These are phyloP conservation scores for Poecilobothrus nobilitatus DNA, from an alignment of 2,888 invertebrate species.

Conservation along the genomic window DNA sequence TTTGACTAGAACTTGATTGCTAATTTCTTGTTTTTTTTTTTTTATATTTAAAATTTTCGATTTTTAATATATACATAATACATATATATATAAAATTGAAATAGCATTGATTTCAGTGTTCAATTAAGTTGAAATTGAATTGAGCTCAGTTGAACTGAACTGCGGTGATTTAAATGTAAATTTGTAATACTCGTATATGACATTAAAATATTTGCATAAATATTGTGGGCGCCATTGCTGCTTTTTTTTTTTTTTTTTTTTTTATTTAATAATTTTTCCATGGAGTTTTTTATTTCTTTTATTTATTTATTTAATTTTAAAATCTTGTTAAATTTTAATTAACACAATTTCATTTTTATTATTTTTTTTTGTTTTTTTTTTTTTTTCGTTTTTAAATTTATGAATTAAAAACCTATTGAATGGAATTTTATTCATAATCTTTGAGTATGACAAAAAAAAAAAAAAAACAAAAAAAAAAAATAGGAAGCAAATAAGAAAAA, in stretches of 20 bases:
- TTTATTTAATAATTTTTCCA: too few species aligned
- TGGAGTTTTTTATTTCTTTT: background rate
- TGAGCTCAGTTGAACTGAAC: background rate
- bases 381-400: background rate
- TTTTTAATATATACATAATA: too few species aligned
- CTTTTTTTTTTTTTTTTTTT: too few species aligned
- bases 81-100: background rate
- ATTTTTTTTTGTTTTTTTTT: background rate
- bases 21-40: too few species aligned
- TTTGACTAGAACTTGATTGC: too few species aligned
- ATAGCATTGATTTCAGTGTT: background rate
- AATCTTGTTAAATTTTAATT: slow-evolving; percentile 4
- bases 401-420: background rate
- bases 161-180: slow-evolving; percentile 4
- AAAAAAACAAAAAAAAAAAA: background rate
- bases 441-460: background rate
- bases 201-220: slow-evolving; percentile 2
- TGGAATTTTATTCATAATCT: background rate
- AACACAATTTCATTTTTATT: background rate
- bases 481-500: too few species aligned
- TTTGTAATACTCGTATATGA: background rate
- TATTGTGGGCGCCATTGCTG: background rate
- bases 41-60: too few species aligned
- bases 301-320: background rate
- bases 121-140: too few species aligned